A percentile compares a stretch with the other conserved stretches of the same genome.
These are phyloP conservation scores for Anas flavirostris DNA, from an alignment of 2,797 vertebrate species.

Conservation along the genomic window DNA sequence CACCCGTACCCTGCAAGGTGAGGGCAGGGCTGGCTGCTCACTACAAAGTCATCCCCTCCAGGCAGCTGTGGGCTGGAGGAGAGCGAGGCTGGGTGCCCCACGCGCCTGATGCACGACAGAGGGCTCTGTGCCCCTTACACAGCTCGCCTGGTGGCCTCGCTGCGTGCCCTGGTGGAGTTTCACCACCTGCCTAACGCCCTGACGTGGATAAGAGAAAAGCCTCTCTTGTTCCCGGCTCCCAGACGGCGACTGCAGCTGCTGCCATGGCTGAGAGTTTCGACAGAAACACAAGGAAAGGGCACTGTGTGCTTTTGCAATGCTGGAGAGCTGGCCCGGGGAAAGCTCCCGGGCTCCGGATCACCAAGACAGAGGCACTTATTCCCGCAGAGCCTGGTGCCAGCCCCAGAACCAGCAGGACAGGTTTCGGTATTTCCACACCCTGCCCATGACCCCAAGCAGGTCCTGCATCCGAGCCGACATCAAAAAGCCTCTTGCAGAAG, in stretches of 20 bases:
- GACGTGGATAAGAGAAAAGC: background rate
- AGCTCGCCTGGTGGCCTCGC: background rate
- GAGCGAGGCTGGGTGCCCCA: background rate
- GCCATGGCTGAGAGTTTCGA: background rate
- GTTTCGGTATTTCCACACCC: constrained; percentile 7
- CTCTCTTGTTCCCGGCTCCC: background rate
- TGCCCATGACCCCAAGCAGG: background rate
- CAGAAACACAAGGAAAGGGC: background rate
- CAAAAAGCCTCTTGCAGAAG: background rate
- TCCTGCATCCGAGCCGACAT: background rate
- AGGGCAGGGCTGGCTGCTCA: background rate
- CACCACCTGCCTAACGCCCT: background rate
- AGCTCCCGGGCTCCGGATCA: background rate
- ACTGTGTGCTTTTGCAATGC: background rate
- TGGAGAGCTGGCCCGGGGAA: background rate
- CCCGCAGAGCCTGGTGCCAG: background rate
- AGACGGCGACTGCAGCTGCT: background rate
- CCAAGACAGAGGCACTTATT: constrained; percentile 21
- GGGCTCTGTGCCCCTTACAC: background rate
- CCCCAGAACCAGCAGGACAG: constrained; percentile 43
- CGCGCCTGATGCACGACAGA: accelerated
- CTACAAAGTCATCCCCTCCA: background rate
- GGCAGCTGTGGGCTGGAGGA: background rate
- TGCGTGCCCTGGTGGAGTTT: background rate
- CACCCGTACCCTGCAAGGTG: background rate